phyloP scores from a whole-genome alignment of 2,888 invertebrate genomes.

The Stegana nigrithorax region DNA sequence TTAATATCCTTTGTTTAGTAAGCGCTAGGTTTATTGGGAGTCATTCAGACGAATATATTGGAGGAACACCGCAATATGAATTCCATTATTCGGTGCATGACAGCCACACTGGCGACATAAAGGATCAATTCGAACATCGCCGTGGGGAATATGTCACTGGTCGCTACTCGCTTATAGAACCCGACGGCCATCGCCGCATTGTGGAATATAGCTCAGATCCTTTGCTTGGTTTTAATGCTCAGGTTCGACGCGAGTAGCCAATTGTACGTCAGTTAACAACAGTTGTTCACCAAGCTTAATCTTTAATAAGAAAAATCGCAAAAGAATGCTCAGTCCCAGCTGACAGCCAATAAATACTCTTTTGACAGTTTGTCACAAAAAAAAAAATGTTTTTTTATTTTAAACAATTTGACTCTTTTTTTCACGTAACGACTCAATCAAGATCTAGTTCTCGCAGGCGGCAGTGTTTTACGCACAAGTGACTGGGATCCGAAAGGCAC shows the following conservation, averaged over 20 bases:
- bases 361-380: too few relatives aligned
- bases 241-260: conserved; percentile 62
- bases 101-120: conserved; percentile 66
- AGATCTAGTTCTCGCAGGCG: too few relatives aligned
- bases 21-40: conserved; percentile 44
- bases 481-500: too few relatives aligned
- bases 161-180: conserved; percentile 66
- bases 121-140: conserved; percentile 67
- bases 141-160: conserved; percentile 67
- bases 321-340: conserved; percentile 42
- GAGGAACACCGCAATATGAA: conserved; percentile 64
- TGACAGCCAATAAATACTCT: background rate
- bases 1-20: conserved; percentile 36
- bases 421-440: too few relatives aligned
- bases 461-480: too few relatives aligned
- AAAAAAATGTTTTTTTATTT: too few relatives aligned
- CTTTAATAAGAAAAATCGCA: conserved; percentile 29
- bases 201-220: conserved; percentile 67
- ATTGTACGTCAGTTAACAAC: conserved; percentile 38
- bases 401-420: too few relatives aligned
- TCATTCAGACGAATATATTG: conserved; percentile 54
- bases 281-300: background rate
- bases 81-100: conserved; percentile 68
- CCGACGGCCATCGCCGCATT: conserved; percentile 66
- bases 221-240: conserved; percentile 65